Conservation (phyloP, 2,113 vertebrate species). For the Sinocyclocheilus maitianheensis region DNA sequence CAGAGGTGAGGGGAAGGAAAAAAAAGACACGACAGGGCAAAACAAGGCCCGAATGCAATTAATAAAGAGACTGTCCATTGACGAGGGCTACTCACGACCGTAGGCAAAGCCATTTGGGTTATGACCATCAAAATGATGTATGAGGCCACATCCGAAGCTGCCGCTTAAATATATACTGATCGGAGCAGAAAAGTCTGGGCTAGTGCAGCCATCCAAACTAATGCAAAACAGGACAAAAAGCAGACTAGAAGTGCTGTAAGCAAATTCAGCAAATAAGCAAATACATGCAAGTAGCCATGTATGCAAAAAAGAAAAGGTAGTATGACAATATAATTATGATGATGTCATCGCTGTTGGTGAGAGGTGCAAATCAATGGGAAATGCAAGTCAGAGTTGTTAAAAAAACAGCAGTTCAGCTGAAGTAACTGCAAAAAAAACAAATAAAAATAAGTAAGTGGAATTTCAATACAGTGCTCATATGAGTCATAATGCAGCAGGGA, state of each 20-base stretch:
- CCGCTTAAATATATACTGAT: conserved; percentile 30
- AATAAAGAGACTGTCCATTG: conserved; percentile 71
- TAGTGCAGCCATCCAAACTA: not conserved
- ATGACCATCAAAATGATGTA: conserved; percentile 37
- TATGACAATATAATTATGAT: not conserved
- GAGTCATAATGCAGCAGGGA: conserved; percentile 48
- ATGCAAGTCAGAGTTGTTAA: not conserved
- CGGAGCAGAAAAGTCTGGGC: not conserved
- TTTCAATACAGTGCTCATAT: conserved; percentile 63
- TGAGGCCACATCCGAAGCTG: conserved; percentile 7
- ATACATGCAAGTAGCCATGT: no score
- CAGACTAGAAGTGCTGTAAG: not conserved
- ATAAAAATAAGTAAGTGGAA: conserved; percentile 26
- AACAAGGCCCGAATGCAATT: conserved; percentile 68
- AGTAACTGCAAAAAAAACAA: not conserved
- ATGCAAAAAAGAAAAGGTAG: no score
- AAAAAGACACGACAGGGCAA: conserved; percentile 66
- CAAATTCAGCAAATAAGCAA: no score
- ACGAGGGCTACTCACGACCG: conserved; percentile 51
- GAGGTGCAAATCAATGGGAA: not conserved
- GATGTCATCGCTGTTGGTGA: not conserved
- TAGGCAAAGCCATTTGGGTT: conserved; percentile 30
- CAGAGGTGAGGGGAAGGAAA: conserved; percentile 43
- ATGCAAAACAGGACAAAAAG: not conserved
- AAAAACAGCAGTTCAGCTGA: not conserved